Percentiles rank a stretch among this genome's conserved stretches.
phyloP scores from a whole-genome alignment of 2,113 vertebrate species.

The Mormyrus iriodes region DNA sequence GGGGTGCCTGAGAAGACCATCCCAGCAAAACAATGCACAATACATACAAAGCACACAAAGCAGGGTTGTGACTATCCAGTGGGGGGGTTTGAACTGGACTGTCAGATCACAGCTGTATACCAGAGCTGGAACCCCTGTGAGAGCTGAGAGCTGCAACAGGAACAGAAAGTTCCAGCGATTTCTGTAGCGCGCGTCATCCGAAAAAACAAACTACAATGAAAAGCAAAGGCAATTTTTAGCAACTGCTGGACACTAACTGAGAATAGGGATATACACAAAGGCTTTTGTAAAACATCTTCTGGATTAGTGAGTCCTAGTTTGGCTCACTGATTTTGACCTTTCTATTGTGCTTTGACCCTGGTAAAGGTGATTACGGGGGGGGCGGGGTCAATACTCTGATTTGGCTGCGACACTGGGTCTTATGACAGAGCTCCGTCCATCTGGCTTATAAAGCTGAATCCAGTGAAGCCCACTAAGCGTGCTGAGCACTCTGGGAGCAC shows the following conservation, averaged over 20 bases:
- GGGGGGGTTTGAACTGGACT: neutral
- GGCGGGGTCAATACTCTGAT: neutral
- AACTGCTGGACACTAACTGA: neutral
- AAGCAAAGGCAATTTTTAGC: neutral
- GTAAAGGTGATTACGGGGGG: neutral
- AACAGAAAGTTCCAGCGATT: neutral
- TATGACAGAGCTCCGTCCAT: neutral
- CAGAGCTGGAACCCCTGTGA: neutral
- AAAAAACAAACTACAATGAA: neutral
- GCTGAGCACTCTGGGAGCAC: neutral
- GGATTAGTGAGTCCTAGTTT: neutral
- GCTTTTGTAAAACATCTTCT: neutral
- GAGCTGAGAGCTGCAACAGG: neutral
- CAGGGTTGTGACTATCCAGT: neutral
- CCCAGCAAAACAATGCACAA: conserved; percentile 34
- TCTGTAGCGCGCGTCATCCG: neutral
- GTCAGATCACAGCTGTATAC: neutral
- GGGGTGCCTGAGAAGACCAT: conserved; percentile 24
- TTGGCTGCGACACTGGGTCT: neutral
- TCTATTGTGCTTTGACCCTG: neutral
- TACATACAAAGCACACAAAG: conserved; percentile 27
- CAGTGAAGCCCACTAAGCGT: neutral
- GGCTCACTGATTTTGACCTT: conserved; percentile 5
- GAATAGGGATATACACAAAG: neutral
- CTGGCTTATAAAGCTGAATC: neutral